Evolutionary conservation across 2,797 vertebrate species (phyloP), one percentile per base, ranked within the genome.

Genomic region (Arnoldichthys spilopterus): DNA sequence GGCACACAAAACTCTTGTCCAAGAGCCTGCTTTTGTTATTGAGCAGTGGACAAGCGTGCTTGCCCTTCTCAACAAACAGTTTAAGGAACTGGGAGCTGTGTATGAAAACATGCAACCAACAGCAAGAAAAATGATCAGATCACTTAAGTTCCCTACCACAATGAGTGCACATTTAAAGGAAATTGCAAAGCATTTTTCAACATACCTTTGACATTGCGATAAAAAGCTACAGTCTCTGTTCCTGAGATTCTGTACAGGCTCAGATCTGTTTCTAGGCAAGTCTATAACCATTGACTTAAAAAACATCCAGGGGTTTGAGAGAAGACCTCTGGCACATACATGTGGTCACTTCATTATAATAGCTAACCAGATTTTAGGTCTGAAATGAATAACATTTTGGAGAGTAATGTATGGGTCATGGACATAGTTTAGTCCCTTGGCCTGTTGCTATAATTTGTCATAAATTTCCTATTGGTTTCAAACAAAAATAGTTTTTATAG

Each of bases 21-120:
- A 85, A 68, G 70, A 82, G 76, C 72, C 63, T 74, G 85, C 76
- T 4, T 80, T 74, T 45, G 64, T 86, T 9, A 80, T 82, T 6
- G 59, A 84, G 45, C 72, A 82, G 40, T 82, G 66, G 81, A 22
- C 54, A 47, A 61, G 66, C 49, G 78, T 79, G 45, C 76, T 85
- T 20, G 66, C 16, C 18, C 43, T 47, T 6, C 4, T 71, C 1
- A 26, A 37, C 1, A 16, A 67, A 18, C n/a, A 53, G 26, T 30
- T 75, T 74, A 4, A 61, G 34, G 81, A 77, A 16, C 24, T 80
- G 13, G 34, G 28, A 53, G 22, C 63, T 51, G 62, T 74, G 20
- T 80, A 85, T 8, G 18, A 73, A 61, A 67, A 43, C 6, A 2
- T 85, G 45, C 64, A 82, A 32, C 61, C 75, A 78, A 85, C 76